A percentile compares a stretch with the other conserved stretches of the same genome.
Conservation (phyloP, 2,888 invertebrate species). For the Apantesis nais region DNA sequence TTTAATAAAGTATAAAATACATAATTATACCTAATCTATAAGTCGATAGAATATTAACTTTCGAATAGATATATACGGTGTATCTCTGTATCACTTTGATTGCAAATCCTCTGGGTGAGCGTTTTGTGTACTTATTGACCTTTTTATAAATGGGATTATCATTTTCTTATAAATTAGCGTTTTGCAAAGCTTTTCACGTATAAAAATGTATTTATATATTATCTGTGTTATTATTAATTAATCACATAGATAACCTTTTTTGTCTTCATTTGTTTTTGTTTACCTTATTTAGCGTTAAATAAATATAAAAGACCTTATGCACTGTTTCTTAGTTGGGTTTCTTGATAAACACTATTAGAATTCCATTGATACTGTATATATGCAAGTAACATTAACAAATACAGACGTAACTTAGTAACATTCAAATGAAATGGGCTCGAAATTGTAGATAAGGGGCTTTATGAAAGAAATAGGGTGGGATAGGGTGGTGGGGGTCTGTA, state of each 20-base stretch:
- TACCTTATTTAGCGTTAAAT: neutral
- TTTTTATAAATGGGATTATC: neutral
- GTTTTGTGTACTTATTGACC: neutral
- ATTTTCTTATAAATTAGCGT: neutral
- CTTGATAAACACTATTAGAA: neutral
- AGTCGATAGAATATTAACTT: neutral
- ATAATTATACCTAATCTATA: neutral
- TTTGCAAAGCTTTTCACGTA: too few species aligned
- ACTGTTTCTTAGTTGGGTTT: neutral
- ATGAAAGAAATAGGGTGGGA: conserved; percentile 68
- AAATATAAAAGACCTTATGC: neutral
- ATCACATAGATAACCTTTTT: too few species aligned
- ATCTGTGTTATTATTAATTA: too few species aligned
- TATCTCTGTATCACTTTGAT: neutral
- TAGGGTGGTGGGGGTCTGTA: conserved; percentile 21
- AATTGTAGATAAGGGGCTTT: conserved; percentile 79
- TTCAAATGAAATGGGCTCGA: conserved; percentile 82
- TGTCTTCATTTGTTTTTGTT: too few species aligned
- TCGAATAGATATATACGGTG: neutral
- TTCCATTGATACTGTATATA: neutral
- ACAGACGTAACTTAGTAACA: conserved; percentile 67
- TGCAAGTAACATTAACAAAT: conserved; percentile 50
- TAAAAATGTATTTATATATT: too few species aligned
- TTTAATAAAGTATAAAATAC: neutral
- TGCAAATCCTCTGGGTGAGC: neutral